A percentile compares a stretch with the other conserved stretches of the same genome.
phyloP scores from a whole-genome alignment of 2,113 vertebrate species.

The Gnathonemus longibarbis region DNA sequence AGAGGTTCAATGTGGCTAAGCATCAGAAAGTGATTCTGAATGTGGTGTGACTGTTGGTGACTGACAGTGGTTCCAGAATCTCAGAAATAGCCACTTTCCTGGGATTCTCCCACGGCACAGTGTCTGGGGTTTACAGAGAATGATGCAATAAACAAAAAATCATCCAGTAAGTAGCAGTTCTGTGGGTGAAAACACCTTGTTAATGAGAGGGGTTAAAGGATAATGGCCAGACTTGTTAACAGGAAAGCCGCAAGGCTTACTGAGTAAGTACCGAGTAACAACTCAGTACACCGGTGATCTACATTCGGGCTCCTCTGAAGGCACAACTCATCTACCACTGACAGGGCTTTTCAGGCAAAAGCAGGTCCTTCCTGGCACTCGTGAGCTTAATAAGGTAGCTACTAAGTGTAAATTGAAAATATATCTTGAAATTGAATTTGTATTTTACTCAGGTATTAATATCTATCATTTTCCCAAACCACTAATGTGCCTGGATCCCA shows the following conservation, averaged over 20 bases:
- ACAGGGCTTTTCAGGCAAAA: background rate
- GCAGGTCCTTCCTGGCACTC: background rate
- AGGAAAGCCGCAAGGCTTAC: background rate
- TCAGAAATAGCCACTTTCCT: background rate
- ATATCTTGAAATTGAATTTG: background rate
- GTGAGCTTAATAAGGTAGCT: background rate
- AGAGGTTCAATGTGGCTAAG: background rate
- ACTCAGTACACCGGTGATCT: background rate
- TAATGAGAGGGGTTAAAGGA: background rate
- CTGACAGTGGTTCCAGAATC: background rate
- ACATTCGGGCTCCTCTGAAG: background rate
- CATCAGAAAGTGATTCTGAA: background rate
- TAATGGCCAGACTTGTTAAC: background rate
- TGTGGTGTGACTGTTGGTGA: background rate
- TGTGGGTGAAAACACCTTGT: background rate
- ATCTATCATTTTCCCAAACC: background rate
- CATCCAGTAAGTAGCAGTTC: background rate
- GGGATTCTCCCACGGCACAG: background rate
- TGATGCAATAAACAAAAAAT: background rate
- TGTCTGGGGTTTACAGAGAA: background rate
- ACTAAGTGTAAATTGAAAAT: background rate
- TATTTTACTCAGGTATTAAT: background rate
- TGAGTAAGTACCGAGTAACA: background rate
- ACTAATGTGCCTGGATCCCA: background rate
- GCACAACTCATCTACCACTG: background rate